Evolutionary conservation across 2,888 invertebrate species (phyloP).

Genomic region (Lagria hirta): DNA sequence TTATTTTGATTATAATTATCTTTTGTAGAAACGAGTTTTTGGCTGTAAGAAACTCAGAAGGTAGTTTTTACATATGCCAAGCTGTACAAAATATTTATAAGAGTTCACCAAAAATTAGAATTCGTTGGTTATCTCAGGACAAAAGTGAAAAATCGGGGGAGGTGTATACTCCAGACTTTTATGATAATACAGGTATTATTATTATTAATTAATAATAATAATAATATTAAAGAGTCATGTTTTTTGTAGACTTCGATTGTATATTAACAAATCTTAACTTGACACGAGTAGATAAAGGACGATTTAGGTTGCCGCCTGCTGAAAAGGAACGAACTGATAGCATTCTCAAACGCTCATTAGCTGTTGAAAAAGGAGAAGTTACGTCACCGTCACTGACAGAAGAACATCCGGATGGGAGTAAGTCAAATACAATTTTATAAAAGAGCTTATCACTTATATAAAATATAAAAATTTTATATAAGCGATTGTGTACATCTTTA

Average conservation of each 20-base stretch:
- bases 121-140: slow-evolving; percentile 86
- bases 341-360: slow-evolving; percentile 81
- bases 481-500: no score
- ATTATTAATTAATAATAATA: no score
- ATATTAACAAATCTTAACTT: slow-evolving; percentile 83
- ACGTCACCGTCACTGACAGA: slow-evolving; percentile 64
- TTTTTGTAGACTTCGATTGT: slow-evolving; percentile 78
- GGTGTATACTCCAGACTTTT: slow-evolving; percentile 86
- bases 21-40: slow-evolving; percentile 78
- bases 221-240: slow-evolving; percentile 18
- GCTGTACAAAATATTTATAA: slow-evolving; percentile 89
- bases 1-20: slow-evolving; percentile 29
- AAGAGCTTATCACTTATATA: neutral
- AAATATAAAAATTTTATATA: no score
- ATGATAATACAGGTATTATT: slow-evolving; percentile 82
- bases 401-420: slow-evolving; percentile 83
- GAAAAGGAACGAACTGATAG: slow-evolving; percentile 79
- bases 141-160: slow-evolving; percentile 66
- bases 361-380: slow-evolving; percentile 72
- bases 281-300: slow-evolving; percentile 70
- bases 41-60: slow-evolving; percentile 88
- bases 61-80: slow-evolving; percentile 86
- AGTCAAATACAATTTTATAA: no score
- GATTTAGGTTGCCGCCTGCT: slow-evolving; percentile 68
- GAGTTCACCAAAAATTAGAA: slow-evolving; percentile 80